Percentiles rank a stretch among this genome's conserved stretches.
These are phyloP conservation scores for Melikaiella ostensackeni DNA, from an alignment of 2,888 invertebrate species.

Conservation along the genomic window DNA sequence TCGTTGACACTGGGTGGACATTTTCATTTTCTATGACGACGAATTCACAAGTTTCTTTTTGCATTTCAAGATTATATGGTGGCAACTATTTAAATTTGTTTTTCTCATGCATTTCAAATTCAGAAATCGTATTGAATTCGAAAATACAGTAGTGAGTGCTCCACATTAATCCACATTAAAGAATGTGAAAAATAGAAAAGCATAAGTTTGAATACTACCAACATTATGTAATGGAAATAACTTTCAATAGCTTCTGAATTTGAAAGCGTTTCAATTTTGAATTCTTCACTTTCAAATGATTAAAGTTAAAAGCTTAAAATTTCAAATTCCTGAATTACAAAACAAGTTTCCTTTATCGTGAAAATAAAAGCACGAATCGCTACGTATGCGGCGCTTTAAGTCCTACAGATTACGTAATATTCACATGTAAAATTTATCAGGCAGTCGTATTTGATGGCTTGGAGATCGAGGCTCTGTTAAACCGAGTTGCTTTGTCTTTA, in stretches of 20 bases:
- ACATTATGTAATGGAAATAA: not conserved
- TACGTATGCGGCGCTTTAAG: constrained; percentile 26
- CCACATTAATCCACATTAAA: too few species aligned
- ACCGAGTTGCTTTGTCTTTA: constrained; percentile 18
- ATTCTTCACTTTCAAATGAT: not conserved
- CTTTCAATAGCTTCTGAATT: not conserved
- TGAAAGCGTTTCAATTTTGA: not conserved
- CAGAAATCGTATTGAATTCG: too few species aligned
- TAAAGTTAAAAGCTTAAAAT: not conserved
- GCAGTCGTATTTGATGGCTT: constrained; percentile 33
- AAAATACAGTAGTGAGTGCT: too few species aligned
- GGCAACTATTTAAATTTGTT: not conserved
- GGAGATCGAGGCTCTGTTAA: constrained; percentile 31
- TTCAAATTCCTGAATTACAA: not conserved
- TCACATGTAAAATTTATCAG: constrained; percentile 34
- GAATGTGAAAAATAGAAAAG: not conserved
- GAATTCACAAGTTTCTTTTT: not conserved
- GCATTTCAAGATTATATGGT: not conserved
- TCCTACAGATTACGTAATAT: constrained; percentile 25
- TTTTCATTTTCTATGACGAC: not conserved
- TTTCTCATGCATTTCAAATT: too few species aligned
- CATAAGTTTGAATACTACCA: too few species aligned
- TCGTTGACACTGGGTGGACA: constrained; percentile 28
- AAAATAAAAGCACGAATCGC: not conserved
- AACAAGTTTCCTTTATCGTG: not conserved